A percentile compares a stretch with the other conserved stretches of the same genome.
Conservation (phyloP, 2,113 vertebrate species). For the Onychostruthus taczanowskii region DNA sequence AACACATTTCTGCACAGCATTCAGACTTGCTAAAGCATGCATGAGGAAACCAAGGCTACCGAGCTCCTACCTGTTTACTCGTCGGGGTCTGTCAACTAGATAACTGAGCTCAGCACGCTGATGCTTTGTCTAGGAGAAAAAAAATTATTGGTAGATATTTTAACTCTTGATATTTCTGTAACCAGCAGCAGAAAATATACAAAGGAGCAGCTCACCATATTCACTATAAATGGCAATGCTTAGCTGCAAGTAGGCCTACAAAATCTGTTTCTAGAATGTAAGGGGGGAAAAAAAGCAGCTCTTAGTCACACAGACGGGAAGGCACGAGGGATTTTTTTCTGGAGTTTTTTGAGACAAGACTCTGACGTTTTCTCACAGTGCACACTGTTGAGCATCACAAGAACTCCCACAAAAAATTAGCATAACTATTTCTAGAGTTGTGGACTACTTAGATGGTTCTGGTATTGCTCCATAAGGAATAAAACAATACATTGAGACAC, state of each 20-base stretch:
- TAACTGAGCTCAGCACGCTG: slow-evolving; percentile 97
- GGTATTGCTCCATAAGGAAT: not conserved
- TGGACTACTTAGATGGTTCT: not conserved
- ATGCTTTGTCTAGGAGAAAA: slow-evolving; percentile 90
- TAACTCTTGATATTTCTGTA: slow-evolving; percentile 19
- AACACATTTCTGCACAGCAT: not conserved
- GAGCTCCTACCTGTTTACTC: slow-evolving; percentile 92
- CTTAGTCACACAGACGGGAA: slow-evolving; percentile 5
- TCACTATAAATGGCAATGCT: slow-evolving; percentile 19
- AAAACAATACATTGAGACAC: not conserved
- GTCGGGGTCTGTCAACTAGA: slow-evolving; percentile 95
- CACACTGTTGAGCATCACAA: not conserved
- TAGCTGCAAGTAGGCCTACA: slow-evolving; percentile 8
- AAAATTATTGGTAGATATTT: slow-evolving; percentile 57
- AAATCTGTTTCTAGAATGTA: not conserved
- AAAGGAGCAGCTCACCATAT: not conserved
- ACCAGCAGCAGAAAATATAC: not conserved
- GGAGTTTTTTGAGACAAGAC: not conserved
- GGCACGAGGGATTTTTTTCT: not conserved
- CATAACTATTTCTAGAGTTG: slow-evolving; percentile 21
- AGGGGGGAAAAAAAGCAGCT: not conserved
- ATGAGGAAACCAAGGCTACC: not conserved
- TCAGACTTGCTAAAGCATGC: not conserved
- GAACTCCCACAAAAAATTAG: slow-evolving; percentile 15
- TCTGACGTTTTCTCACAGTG: not conserved